phyloP scores from a whole-genome alignment of 2,797 vertebrate species.

The Aphelocoma californica region DNA sequence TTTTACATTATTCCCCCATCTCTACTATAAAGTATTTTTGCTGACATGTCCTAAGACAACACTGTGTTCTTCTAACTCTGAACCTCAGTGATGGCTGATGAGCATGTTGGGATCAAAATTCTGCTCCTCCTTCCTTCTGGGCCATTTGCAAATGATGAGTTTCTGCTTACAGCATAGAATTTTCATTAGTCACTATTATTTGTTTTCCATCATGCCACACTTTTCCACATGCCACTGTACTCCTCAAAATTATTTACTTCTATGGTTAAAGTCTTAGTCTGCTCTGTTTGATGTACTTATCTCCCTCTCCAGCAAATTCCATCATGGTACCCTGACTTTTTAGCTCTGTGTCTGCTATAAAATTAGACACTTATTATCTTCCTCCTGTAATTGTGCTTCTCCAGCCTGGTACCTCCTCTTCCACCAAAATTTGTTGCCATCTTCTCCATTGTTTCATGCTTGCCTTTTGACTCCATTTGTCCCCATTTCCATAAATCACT shows the following conservation, averaged over 20 bases:
- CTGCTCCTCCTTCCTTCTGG: neutral
- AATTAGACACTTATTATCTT: neutral
- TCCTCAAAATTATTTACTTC: neutral
- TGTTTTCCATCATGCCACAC: neutral
- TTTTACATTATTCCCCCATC: neutral
- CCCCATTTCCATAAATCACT: neutral
- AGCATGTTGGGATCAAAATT: neutral
- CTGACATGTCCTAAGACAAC: neutral
- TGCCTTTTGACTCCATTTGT: neutral
- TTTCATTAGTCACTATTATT: neutral
- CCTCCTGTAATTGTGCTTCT: neutral
- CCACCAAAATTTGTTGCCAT: neutral
- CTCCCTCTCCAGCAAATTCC: neutral
- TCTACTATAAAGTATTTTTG: neutral
- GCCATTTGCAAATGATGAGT: neutral
- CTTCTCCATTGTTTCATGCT: neutral
- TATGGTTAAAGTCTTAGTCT: neutral
- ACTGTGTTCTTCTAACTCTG: neutral
- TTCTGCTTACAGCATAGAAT: neutral
- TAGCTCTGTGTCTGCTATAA: neutral
- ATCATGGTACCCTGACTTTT: neutral
- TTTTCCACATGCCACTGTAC: too few relatives aligned
- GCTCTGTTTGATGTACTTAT: fast-evolving
- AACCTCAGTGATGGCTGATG: neutral
- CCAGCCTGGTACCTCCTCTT: neutral